Evolutionary conservation across 2,113 vertebrate species (phyloP).

Genomic region (Geothlypis trichas): DNA sequence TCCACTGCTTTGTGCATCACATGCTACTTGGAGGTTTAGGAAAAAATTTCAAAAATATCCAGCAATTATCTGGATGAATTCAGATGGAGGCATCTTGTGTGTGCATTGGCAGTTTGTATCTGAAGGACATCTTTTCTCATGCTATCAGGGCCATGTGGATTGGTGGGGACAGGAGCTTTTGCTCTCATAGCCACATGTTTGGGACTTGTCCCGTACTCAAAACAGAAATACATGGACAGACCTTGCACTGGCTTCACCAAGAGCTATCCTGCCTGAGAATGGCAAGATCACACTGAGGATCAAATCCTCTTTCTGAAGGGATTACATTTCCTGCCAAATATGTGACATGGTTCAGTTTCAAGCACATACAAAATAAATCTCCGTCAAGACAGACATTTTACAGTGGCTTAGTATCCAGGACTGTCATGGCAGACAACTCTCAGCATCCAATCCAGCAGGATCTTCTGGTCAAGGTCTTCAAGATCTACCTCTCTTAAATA

Average conservation of each 20-base stretch:
- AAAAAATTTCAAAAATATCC: background rate
- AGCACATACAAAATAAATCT: constrained; percentile 16
- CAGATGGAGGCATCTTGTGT: background rate
- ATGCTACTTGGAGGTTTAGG: background rate
- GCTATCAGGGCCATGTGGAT: background rate
- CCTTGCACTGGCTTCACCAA: background rate
- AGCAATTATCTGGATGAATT: background rate
- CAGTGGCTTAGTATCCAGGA: constrained; percentile 11
- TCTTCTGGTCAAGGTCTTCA: background rate
- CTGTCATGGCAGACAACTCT: background rate
- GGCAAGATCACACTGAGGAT: constrained; percentile 20
- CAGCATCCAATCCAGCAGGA: background rate
- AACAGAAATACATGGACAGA: background rate
- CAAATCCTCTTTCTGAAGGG: constrained; percentile 45
- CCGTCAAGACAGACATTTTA: constrained; percentile 30
- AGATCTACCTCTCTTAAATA: background rate
- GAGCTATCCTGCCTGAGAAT: background rate
- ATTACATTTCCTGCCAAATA: constrained; percentile 52
- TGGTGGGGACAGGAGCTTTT: background rate
- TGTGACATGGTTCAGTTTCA: constrained; percentile 38
- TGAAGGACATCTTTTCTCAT: background rate
- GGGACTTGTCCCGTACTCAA: background rate
- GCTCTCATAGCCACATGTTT: background rate
- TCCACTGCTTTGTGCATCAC: background rate
- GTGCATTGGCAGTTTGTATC: background rate